Evolutionary conservation across 2,113 vertebrate genomes (phyloP).

Genomic region (Protobothrops flavoviridis): DNA sequence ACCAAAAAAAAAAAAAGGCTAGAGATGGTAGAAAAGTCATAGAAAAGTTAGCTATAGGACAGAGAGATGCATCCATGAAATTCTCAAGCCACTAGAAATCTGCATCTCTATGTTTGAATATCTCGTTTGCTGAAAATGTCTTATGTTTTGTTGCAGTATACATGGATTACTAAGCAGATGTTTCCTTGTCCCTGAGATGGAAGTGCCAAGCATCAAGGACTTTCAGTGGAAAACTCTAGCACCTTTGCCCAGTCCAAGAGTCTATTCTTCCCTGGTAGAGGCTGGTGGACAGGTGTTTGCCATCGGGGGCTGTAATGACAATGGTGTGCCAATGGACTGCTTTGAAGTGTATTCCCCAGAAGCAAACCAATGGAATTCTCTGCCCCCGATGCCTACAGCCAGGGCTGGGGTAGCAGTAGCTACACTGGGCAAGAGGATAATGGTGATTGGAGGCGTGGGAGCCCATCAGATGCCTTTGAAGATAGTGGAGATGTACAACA

Average conservation of each 20-base stretch:
- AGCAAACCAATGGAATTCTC: slow-evolving; percentile 85
- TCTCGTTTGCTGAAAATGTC: background rate
- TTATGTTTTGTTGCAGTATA: slow-evolving; percentile 8
- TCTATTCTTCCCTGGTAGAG: slow-evolving; percentile 89
- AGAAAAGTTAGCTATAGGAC: background rate
- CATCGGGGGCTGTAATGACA: slow-evolving; percentile 90
- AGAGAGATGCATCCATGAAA: background rate
- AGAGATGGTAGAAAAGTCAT: background rate
- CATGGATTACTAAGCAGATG: background rate
- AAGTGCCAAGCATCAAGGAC: slow-evolving; percentile 80
- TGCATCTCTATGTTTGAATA: background rate
- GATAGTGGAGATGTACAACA: slow-evolving; percentile 90
- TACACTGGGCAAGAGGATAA: slow-evolving; percentile 89
- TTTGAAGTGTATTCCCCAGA: slow-evolving; percentile 92
- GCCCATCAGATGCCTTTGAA: slow-evolving; percentile 86
- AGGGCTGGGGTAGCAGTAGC: slow-evolving; percentile 86
- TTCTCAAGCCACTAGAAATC: background rate
- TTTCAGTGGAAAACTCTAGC: slow-evolving; percentile 94
- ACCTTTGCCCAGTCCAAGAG: slow-evolving; percentile 82
- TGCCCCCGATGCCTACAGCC: slow-evolving; percentile 87
- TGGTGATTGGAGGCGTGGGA: slow-evolving; percentile 92
- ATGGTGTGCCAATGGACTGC: slow-evolving; percentile 79
- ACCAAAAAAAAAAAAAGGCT: background rate
- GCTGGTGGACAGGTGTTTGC: slow-evolving; percentile 89
- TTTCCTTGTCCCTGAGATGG: slow-evolving; percentile 70